A percentile compares a stretch with the other conserved stretches of the same genome.
Conservation (phyloP, 2,113 vertebrate species). For the Oryzias melastigma region DNA sequence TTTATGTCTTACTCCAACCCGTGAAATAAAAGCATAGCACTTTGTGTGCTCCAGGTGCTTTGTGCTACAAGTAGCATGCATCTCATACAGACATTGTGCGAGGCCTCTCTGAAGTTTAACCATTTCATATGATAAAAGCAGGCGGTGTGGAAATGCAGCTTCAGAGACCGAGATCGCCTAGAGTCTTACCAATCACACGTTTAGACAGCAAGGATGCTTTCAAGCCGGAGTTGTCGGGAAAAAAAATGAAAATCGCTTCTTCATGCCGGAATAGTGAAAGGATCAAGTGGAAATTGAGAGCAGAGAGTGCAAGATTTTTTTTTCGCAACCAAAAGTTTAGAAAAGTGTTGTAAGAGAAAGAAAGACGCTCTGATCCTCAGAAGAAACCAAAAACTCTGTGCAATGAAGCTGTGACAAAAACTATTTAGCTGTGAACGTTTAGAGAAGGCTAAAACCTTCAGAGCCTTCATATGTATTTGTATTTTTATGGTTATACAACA, state of each 20-base stretch:
- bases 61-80: constrained; percentile 11
- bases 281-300: constrained; percentile 7
- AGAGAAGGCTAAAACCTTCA: no score
- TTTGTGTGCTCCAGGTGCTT: constrained; percentile 19
- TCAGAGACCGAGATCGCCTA: constrained; percentile 15
- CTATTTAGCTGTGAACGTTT: no score
- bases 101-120: constrained; percentile 47
- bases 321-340: no score
- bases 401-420: no score
- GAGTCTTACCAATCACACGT: constrained; percentile 7
- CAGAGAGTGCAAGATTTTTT: background rate
- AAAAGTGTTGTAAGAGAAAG: no score
- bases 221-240: constrained; percentile 15
- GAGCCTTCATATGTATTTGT: no score
- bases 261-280: constrained; percentile 9
- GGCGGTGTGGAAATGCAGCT: constrained; percentile 19
- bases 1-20: constrained; percentile 56
- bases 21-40: constrained; percentile 49
- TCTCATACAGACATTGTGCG: constrained; percentile 7
- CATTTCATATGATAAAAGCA: constrained; percentile 50
- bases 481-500: no score
- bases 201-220: constrained; percentile 8
- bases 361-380: no score
- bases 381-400: no score
- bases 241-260: constrained; percentile 18